Conservation (phyloP, 30 jellyfish, hydroid and myxozoan species). For the Chrysaora quinquecirrha region DNA sequence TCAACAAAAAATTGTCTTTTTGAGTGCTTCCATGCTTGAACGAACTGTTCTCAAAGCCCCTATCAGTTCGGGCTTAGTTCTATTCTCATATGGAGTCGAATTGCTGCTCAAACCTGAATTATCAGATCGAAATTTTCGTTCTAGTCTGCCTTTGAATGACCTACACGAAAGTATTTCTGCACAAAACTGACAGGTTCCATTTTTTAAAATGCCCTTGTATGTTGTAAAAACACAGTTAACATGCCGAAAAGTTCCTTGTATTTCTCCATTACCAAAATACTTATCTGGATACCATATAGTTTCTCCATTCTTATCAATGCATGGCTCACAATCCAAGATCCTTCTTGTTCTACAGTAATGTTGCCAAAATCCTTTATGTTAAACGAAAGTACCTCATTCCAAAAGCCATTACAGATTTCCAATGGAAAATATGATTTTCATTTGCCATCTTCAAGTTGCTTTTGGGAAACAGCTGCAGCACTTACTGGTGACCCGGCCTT, state of each 20-base stretch:
- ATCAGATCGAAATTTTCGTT: constrained; percentile 14
- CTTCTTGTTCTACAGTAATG: constrained; percentile 11
- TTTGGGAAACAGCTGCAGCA: too few species aligned
- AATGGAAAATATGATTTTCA: constrained; percentile 12
- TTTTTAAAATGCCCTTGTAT: too few species aligned
- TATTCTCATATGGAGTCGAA: background rate
- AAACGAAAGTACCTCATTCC: constrained; percentile 8
- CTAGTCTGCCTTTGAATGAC: constrained; percentile 31
- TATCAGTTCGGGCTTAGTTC: constrained; percentile 13
- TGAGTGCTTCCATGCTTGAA: constrained; percentile 4
- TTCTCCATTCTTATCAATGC: constrained; percentile 17
- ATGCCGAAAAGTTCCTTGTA: constrained; percentile 18
- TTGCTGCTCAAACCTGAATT: background rate
- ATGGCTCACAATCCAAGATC: constrained; percentile 17
- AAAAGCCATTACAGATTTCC: constrained; percentile 3
- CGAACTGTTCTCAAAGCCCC: too few species aligned
- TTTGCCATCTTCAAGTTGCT: too few species aligned
- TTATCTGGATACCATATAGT: constrained; percentile 29
- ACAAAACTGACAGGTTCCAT: constrained; percentile 26
- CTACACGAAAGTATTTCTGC: constrained; percentile 11
- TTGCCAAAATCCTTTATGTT: constrained; percentile 18
- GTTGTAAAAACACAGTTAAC: constrained; percentile 21
- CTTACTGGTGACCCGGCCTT: too few species aligned
- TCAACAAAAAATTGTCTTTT: constrained; percentile 1
- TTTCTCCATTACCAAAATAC: background rate